Conservation (phyloP, 2,113 vertebrate genomes). For the Lepisosteus oculatus region DNA sequence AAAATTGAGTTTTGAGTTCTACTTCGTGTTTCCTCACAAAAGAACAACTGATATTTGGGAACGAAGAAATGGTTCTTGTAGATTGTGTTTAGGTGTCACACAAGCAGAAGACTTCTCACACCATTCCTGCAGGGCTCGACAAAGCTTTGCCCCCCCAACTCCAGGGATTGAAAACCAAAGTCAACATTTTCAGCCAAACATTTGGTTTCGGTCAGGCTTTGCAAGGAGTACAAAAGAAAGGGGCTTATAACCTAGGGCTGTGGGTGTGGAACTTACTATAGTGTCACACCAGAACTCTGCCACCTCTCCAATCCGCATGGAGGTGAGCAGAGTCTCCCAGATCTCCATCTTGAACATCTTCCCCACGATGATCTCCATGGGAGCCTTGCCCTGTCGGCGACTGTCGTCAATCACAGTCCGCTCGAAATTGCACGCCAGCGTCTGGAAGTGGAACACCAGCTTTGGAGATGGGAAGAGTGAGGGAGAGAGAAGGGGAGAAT, state of each 20-base stretch:
- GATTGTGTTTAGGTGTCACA: conserved; percentile 29
- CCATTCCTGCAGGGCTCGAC: too few species aligned
- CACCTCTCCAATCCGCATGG: conserved; percentile 81
- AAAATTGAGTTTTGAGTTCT: too few species aligned
- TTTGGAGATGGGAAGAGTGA: conserved; percentile 36
- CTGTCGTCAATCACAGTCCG: conserved; percentile 79
- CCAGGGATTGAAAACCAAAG: too few species aligned
- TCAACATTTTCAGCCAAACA: too few species aligned
- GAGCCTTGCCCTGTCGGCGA: conserved; percentile 55
- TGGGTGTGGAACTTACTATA: conserved; percentile 59
- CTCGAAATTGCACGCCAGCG: conserved; percentile 77
- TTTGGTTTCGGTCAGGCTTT: too few species aligned
- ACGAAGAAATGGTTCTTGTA: not conserved
- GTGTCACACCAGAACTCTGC: conserved; percentile 83
- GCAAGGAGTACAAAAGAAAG: too few species aligned
- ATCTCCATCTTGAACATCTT: conserved; percentile 89
- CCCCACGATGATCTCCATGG: conserved; percentile 79
- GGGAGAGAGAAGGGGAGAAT: not conserved
- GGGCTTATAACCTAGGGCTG: too few species aligned
- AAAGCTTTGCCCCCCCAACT: too few species aligned
- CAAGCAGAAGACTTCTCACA: conserved; percentile 14
- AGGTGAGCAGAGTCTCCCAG: conserved; percentile 78
- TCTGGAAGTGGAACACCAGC: conserved; percentile 85
- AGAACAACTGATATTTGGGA: too few species aligned
- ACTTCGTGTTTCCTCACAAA: too few species aligned